These are phyloP conservation scores for Oreochromis aureus DNA, from an alignment of 2,113 vertebrate genomes.

Conservation along the genomic window DNA sequence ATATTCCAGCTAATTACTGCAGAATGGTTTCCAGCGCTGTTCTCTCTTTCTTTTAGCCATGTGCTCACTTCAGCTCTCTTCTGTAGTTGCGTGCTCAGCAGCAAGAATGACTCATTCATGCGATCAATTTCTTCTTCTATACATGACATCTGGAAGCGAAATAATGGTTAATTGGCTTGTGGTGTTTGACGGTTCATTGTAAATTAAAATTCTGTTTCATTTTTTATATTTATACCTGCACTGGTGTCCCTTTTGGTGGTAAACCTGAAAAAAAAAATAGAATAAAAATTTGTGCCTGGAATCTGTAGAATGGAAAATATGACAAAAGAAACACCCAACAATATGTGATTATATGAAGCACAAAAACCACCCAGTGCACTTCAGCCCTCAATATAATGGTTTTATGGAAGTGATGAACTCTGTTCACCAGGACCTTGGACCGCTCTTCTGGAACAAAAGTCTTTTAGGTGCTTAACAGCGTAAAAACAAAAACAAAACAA, in stretches of 20 bases:
- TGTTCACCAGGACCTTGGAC: background rate
- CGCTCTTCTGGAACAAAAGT: background rate
- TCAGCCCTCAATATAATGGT: background rate
- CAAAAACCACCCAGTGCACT: background rate
- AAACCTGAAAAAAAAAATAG: conserved; percentile 26
- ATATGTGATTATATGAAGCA: background rate
- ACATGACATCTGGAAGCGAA: conserved; percentile 44
- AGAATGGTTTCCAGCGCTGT: conserved; percentile 1
- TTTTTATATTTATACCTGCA: conserved; percentile 26
- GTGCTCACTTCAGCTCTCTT: conserved; percentile 16
- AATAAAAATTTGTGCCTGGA: background rate
- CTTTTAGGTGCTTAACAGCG: background rate
- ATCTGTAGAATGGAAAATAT: background rate
- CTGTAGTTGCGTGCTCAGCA: conserved; percentile 62
- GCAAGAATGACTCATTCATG: conserved; percentile 71
- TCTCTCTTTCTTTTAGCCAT: background rate
- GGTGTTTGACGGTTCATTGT: background rate
- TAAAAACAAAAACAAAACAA: background rate
- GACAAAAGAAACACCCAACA: background rate
- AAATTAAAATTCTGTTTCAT: background rate
- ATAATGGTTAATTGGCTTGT: background rate
- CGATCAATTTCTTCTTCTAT: conserved; percentile 68
- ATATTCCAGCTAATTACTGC: conserved; percentile 45
- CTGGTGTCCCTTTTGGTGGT: conserved; percentile 32
- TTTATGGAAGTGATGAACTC: background rate